phyloP scores from a whole-genome alignment of 1,140 invertebrate species.

The Subanguina moxae region DNA sequence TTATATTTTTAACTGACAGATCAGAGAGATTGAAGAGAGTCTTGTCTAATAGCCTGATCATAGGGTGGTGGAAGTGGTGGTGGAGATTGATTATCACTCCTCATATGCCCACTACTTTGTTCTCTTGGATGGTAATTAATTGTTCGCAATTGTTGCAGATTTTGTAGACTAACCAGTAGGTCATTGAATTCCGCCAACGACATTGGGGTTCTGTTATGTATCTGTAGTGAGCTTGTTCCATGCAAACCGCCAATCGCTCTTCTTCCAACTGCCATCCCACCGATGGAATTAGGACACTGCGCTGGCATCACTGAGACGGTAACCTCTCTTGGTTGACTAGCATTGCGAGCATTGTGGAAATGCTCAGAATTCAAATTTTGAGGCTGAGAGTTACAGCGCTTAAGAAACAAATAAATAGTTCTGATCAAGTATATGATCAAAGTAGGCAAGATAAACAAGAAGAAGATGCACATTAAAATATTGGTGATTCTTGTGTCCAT shows the following conservation, averaged over 20 bases:
- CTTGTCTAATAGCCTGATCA: background rate
- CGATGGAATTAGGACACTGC: background rate
- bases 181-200: background rate
- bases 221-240: background rate
- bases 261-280: background rate
- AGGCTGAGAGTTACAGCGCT: constrained; percentile 6
- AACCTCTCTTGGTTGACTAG: background rate
- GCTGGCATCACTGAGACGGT: background rate
- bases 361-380: too few species aligned
- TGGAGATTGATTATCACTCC: background rate
- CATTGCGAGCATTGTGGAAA: background rate
- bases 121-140: background rate
- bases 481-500: constrained; percentile 18
- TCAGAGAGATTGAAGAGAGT: background rate
- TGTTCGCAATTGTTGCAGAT: background rate
- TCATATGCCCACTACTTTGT: background rate
- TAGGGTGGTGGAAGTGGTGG: background rate
- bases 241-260: background rate
- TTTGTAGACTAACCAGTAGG: background rate
- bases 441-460: constrained; percentile 17
- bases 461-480: constrained; percentile 13
- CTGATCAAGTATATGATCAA: constrained; percentile 16
- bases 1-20: background rate
- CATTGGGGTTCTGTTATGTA: background rate
- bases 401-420: constrained; percentile 17